phyloP scores from a whole-genome alignment of 2,888 invertebrate genomes.

The Psylliodes chrysocephalus region DNA sequence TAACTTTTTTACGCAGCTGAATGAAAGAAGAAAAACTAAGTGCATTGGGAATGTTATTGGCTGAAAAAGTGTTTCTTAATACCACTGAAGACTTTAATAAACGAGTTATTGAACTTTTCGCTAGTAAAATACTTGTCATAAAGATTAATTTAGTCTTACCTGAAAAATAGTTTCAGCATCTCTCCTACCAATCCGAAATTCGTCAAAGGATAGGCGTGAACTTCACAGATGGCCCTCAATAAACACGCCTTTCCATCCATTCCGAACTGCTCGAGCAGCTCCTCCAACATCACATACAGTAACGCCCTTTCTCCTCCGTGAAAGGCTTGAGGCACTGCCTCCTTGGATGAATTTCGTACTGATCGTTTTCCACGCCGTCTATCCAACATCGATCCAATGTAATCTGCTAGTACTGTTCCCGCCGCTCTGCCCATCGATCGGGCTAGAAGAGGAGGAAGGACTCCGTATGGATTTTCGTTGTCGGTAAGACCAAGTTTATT shows the following conservation, averaged over 20 bases:
- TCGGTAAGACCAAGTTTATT: constrained; percentile 88
- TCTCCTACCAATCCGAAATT: constrained; percentile 86
- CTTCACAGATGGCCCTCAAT: constrained; percentile 85
- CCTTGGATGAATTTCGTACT: constrained; percentile 27
- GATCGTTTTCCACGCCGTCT: constrained; percentile 66
- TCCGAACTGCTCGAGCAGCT: constrained; percentile 82
- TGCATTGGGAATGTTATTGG: no score
- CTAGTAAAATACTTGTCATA: neutral
- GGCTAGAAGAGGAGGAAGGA: constrained; percentile 79
- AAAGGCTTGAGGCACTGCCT: constrained; percentile 65
- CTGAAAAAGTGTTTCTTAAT: no score
- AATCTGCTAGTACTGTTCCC: constrained; percentile 76
- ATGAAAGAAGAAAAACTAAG: no score
- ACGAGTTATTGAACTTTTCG: no score
- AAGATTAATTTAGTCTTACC: constrained; percentile 69
- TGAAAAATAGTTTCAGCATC: constrained; percentile 82
- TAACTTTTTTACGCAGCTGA: no score
- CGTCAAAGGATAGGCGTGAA: constrained; percentile 80
- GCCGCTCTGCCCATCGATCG: constrained; percentile 81
- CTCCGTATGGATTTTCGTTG: constrained; percentile 87
- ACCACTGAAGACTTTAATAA: no score
- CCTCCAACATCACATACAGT: constrained; percentile 81
- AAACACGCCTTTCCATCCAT: constrained; percentile 85
- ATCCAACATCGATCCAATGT: constrained; percentile 77
- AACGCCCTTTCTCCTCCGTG: constrained; percentile 87